phyloP scores from a whole-genome alignment of 2,888 invertebrate species.

The Drosophila anomalata region DNA sequence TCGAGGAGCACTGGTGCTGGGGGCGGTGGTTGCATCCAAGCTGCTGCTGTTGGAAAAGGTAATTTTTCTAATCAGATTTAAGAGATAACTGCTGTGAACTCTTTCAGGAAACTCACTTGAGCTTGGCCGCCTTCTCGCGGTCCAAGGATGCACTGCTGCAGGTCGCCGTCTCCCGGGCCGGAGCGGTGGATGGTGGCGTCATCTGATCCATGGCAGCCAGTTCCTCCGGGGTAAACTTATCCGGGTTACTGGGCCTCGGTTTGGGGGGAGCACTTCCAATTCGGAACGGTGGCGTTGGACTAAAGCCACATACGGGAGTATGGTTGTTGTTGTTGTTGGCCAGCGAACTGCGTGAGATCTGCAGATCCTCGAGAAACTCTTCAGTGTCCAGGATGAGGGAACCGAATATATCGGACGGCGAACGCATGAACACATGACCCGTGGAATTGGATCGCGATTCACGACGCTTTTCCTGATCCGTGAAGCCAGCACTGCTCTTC shows the following conservation, averaged over 20 bases:
- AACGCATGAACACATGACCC: slow-evolving; percentile 85
- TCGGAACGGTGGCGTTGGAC: slow-evolving; percentile 86
- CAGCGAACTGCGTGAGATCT: slow-evolving; percentile 80
- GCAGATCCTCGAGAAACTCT: slow-evolving; percentile 85
- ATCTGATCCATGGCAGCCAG: slow-evolving; percentile 80
- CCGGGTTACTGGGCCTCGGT: slow-evolving; percentile 80
- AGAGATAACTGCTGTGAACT: neutral
- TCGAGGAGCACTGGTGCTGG: slow-evolving; percentile 22
- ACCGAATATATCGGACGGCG: slow-evolving; percentile 86
- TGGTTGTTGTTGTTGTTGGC: slow-evolving; percentile 57
- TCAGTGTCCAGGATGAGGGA: slow-evolving; percentile 86
- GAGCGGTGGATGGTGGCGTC: slow-evolving; percentile 85
- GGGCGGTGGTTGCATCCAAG: slow-evolving; percentile 42
- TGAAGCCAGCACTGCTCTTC: slow-evolving; percentile 79
- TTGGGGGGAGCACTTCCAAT: slow-evolving; percentile 85
- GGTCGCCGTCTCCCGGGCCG: slow-evolving; percentile 75
- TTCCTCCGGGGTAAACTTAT: slow-evolving; percentile 83
- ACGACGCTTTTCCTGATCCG: slow-evolving; percentile 82
- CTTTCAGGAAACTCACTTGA: slow-evolving; percentile 57
- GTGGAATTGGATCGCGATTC: slow-evolving; percentile 90
- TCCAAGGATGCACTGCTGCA: slow-evolving; percentile 70
- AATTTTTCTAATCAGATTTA: slow-evolving; percentile 71
- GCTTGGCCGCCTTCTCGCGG: slow-evolving; percentile 62
- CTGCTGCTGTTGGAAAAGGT: slow-evolving; percentile 76
- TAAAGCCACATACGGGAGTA: slow-evolving; percentile 83